A percentile compares a stretch with the other conserved stretches of the same genome.
Evolutionary conservation across 2,797 vertebrate species (phyloP).

Genomic region (Smutsia gigantea): DNA sequence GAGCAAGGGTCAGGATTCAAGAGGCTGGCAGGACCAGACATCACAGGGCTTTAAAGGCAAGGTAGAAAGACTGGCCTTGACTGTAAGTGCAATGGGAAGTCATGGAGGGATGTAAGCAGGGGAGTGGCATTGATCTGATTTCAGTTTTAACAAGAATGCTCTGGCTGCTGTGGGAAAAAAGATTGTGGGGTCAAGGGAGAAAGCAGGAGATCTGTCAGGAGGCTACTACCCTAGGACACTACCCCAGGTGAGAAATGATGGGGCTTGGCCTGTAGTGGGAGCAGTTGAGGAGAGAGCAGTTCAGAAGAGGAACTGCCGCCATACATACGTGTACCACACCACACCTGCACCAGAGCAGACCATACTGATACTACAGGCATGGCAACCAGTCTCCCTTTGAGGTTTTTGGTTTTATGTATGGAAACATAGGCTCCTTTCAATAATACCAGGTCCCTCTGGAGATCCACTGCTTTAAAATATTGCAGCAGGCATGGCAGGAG

Average conservation of each 20-base stretch:
- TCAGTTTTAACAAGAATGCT: neutral
- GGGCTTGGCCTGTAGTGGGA: neutral
- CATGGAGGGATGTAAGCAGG: neutral
- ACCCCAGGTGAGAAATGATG: neutral
- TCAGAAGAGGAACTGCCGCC: rapidly evolving
- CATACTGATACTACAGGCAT: rapidly evolving
- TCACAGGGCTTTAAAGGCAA: neutral
- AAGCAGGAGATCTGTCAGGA: neutral
- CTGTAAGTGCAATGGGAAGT: neutral
- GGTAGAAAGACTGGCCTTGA: neutral
- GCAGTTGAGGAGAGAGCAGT: neutral
- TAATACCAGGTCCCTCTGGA: too few relatives aligned
- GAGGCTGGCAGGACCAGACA: neutral
- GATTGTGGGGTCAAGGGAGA: rapidly evolving
- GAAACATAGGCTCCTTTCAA: neutral
- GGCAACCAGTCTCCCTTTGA: neutral
- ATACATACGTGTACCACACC: too few relatives aligned
- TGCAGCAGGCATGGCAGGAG: neutral
- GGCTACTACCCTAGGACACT: too few relatives aligned
- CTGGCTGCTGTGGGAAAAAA: neutral
- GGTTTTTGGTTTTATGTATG: rapidly evolving
- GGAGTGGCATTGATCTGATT: neutral
- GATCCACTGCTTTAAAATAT: neutral
- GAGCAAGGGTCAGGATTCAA: neutral
- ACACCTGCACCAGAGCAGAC: rapidly evolving